These are phyloP conservation scores for Euzophera pinguis DNA, from an alignment of 2,888 invertebrate genomes.

Conservation along the genomic window DNA sequence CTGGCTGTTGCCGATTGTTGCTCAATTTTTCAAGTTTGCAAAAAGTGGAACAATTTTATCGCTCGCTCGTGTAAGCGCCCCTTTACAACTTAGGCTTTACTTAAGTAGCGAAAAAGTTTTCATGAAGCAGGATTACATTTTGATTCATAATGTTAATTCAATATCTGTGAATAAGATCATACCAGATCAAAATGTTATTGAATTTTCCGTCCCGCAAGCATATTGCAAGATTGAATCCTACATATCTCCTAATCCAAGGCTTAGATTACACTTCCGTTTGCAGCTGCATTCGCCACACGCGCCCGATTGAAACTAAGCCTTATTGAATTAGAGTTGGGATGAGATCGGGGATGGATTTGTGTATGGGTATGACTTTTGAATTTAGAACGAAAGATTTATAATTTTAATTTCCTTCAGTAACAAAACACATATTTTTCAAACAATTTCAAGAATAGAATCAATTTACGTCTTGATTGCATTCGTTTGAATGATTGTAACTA, in stretches of 20 bases:
- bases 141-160: not conserved
- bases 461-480: no score
- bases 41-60: no score
- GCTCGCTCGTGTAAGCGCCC: no score
- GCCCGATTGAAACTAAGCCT: constrained; percentile 11
- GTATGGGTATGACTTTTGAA: not conserved
- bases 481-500: no score
- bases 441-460: no score
- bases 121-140: not conserved
- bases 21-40: no score
- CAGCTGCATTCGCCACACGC: constrained; percentile 6
- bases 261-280: constrained; percentile 4
- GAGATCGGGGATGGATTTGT: not conserved
- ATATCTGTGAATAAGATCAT: not conserved
- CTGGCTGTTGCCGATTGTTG: no score
- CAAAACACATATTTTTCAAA: no score
- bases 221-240: constrained; percentile 7
- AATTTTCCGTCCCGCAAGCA: constrained; percentile 2
- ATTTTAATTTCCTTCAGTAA: no score
- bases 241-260: constrained; percentile 4
- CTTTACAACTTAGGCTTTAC: no score
- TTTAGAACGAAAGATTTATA: not conserved
- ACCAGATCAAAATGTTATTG: constrained; percentile 7
- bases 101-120: not conserved
- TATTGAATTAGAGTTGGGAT: constrained; percentile 5